Conservation (phyloP, 2,888 invertebrate species). For the Chironomus tentans region DNA sequence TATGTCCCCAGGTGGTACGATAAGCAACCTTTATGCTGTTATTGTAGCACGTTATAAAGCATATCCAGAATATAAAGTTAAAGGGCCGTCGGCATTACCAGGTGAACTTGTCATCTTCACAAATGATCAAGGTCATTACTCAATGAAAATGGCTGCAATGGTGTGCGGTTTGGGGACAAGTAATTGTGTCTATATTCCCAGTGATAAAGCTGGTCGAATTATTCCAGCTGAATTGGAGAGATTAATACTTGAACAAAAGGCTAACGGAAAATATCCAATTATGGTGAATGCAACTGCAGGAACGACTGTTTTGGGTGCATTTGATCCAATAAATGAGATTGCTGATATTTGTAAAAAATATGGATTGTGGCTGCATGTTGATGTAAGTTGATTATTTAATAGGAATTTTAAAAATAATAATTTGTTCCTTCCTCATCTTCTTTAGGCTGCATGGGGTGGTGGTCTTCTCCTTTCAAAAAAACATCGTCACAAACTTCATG, state of each 20-base stretch:
- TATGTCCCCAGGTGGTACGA: not conserved
- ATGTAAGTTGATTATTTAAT: conserved; percentile 9
- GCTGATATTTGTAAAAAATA: conserved; percentile 13
- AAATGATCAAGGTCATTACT: conserved; percentile 10
- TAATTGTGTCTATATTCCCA: not conserved
- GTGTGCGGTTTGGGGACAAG: not conserved
- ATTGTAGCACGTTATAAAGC: conserved; percentile 8
- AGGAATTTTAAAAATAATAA: too few species aligned
- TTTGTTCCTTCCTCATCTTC: too few species aligned
- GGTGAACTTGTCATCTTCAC: conserved; percentile 1
- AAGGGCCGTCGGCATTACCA: not conserved
- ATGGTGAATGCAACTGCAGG: conserved; percentile 14
- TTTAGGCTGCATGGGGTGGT: conserved; percentile 8
- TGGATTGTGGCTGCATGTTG: conserved; percentile 8
- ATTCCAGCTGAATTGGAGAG: conserved; percentile 10
- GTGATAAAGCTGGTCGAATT: not conserved
- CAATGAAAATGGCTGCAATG: not conserved
- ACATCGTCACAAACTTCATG: not conserved
- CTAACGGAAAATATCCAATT: not conserved
- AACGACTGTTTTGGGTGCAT: conserved; percentile 8
- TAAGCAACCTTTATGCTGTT: conserved; percentile 7
- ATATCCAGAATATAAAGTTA: conserved; percentile 1
- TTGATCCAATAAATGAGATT: conserved; percentile 9
- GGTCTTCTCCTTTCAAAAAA: not conserved
- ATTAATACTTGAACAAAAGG: not conserved